Base-by-base conservation (phyloP, 2,797 vertebrate genomes). In the Percopsis omiscomaycus region DNA sequence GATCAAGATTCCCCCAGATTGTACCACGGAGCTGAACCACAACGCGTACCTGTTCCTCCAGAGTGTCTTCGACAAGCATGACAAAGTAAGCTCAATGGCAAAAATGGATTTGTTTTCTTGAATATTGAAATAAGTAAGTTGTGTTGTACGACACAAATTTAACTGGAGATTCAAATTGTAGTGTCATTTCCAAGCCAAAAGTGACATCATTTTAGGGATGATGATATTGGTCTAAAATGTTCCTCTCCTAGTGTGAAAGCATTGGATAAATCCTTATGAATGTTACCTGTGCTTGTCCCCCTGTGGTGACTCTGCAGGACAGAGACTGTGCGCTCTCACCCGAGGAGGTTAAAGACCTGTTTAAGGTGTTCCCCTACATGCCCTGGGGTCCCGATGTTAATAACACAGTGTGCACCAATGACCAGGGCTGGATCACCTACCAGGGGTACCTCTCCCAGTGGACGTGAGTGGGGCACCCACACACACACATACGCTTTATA, bases 351-450 rank as follows among this genome's bases (percentile, higher is more conserved):
- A 97, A 96, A 80, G 97, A 99, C 88, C 88, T 99, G 73, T 99
- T 99, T 86, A 95, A 95, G 90, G 95, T 98, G 74, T 99, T 99
- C 79, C 96, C 97, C 83, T 98, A 98, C 68, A 97, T 98, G 93
- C 97, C 97, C 0, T 99, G 97, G 97, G 97, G 97, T 3, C 97
- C 95, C 42, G 97, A 99, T 69, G 97, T 98, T 78, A 98, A 98
- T 89, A 96, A 95, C 89, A 98, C 97, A 0, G 95, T 99, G 44
- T 95, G 94, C 80, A 99, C 97, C 28, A 98, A 95, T 12, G 96
- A 98, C 44, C 92, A 94, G 84, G 97, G 96, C 3, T 98, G 96
- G 96, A 97, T 99, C 89, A 98, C 97, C 2, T 98, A 98, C 90
- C 97, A 99, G 73, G 97, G 97, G 48, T 99, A 97, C 87, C 94